Evolutionary conservation across 2,113 vertebrate species (phyloP), one percentile per base, ranked within the genome.

Genomic region (Marmota monax): DNA sequence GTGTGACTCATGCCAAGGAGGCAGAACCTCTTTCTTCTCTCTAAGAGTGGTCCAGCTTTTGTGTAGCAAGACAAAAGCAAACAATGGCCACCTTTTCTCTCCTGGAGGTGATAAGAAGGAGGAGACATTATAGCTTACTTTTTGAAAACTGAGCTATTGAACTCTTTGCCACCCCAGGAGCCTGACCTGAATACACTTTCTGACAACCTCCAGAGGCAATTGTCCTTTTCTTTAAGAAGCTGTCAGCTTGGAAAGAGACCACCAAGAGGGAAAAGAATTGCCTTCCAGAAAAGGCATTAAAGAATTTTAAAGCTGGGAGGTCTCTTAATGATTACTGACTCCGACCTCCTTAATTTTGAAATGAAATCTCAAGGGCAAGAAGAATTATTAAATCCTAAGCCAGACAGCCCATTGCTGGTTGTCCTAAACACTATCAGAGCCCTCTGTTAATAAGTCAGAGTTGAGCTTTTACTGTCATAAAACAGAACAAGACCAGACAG

Each of bases 61-160:
- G 37, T 97, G 48, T 29, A 79, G 53, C 69, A 61, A 89, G 65
- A 97, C 84, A 97, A 97, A 96, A 92, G 94, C 74, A 80, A 74
- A 94, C 97, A 97, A 87, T 92, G 84, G 83, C 25, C 29, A 82
- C 29, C 39, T 58, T 51, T 78, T 94, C 84, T 92, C 61, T 67
- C 27, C 63, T 84, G 23, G 58, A 72, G 69, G 51, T 87, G 67
- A 78, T 32, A 74, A 96, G 72, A 32, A 92, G 61, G 58, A 82
- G 77, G 20, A 67, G 78, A 90, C 56, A 22, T 91, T 2, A 93
- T 92, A 94, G 88, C 32, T 45, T 48, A 73, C 88, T 74, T 97
- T 97, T 97, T 78, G 12, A 96, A 96, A 96, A 58, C 63, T 42
- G 42, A 88, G 48, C 37, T 32, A 65, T 86, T 96, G 79, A 96